Base-by-base conservation (phyloP, 2,113 vertebrate genomes). In the Gadus chalcogrammus region DNA sequence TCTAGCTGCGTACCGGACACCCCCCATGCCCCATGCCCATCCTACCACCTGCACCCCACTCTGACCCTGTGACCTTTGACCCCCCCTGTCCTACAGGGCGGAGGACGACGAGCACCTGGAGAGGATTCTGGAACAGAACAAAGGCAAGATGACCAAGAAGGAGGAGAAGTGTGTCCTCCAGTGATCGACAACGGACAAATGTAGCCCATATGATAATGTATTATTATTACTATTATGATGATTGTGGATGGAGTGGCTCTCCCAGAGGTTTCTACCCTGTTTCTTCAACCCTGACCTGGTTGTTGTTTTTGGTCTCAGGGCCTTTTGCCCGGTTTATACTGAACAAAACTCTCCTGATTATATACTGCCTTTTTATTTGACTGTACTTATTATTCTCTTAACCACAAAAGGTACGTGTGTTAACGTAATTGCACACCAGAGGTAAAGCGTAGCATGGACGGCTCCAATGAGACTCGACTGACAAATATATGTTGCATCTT, bases 91-190 rank as follows among this genome's bases (percentile, higher is more conserved):
- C 83, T 88, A 27, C 89, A 97, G 96, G 91, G 97, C 97, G 0
- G 97, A 98, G 86, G 97, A 98, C 91, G 97, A 99, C 73, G 97
- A 99, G 82, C 97, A 98, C 91, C 94, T 99, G 93, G 97, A 98
- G 90, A 91, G 96, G 87, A 99, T 95, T 79, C 93, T 99, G 82
- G 97, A 99, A 89, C 96, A 98, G 93, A 99, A 96, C 94, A 98
- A 97, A 95, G 97, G 97, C 92, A 99, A 98, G 89, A 99, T 98
- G 95, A 94, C 94, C 89, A 99, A 99, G 93, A 98, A 97, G 85
- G 97, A 98, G 87, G 97, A 99, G 90, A 99, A 99, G 83, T 99
- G 97, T 79, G 84, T 94, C 80, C 91, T 99, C 83, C 96, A 99
- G 72, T 99, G 93, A 96, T 74, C 55, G 61, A 67, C 77, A 69